Percentiles rank a stretch among this genome's conserved stretches.
Conservation (phyloP, 2,888 invertebrate genomes). For the Uropetala carovei region DNA sequence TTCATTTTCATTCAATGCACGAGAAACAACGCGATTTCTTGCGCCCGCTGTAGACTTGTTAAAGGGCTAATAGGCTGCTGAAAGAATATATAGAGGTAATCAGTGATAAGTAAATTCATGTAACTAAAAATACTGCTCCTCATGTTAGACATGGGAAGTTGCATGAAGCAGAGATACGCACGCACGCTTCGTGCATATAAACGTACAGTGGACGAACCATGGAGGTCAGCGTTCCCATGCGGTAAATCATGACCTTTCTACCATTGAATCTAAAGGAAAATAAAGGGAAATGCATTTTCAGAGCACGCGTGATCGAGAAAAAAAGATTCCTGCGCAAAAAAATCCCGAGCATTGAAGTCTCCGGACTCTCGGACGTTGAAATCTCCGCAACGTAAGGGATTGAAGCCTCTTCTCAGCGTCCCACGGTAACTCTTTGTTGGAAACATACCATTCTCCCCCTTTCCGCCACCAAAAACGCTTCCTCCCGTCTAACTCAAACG, state of each 20-base stretch:
- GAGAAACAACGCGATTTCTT: not conserved
- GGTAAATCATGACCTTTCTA: not conserved
- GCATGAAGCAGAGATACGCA: not conserved
- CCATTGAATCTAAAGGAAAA: not conserved
- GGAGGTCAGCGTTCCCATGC: not conserved
- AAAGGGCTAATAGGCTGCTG: conserved; percentile 20
- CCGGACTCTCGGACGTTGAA: conserved; percentile 1
- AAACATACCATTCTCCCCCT: not conserved
- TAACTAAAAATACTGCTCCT: not conserved
- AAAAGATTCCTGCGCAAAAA: not conserved
- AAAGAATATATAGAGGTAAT: conserved; percentile 29
- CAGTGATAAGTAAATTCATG: conserved; percentile 15
- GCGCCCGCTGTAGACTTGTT: not conserved
- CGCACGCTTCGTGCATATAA: not conserved
- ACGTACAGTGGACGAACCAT: not conserved
- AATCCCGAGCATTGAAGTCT: conserved; percentile 21
- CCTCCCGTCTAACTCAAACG: conserved; percentile 2
- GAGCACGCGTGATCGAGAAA: not conserved
- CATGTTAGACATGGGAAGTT: not conserved
- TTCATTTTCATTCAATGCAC: not conserved
- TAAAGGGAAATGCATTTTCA: not conserved
- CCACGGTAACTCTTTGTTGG: not conserved
- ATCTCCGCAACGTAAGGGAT: not conserved
- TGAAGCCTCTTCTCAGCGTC: not conserved
- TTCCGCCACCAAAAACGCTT: conserved; percentile 22